These are phyloP conservation scores for Lasioglossum baleicum DNA, from an alignment of 1,140 invertebrate species.

Conservation along the genomic window DNA sequence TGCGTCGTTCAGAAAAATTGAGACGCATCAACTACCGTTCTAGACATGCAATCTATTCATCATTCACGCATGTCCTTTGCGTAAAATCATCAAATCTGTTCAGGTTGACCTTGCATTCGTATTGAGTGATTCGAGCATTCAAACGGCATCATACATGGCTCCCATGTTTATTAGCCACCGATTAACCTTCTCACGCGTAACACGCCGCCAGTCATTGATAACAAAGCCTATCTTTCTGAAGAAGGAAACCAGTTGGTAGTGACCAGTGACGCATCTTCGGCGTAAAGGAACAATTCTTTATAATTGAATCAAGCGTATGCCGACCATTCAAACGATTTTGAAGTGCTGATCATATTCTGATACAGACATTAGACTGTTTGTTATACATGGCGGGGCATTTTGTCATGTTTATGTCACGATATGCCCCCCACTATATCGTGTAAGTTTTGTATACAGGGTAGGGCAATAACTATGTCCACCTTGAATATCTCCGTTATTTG, in stretches of 20 bases:
- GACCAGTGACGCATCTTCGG: constrained; percentile 1
- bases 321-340: background rate
- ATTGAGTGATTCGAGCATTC: constrained; percentile 23
- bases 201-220: constrained; percentile 2
- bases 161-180: constrained; percentile 20
- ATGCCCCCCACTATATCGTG: too few relatives aligned
- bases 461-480: too few relatives aligned
- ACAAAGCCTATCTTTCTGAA: background rate
- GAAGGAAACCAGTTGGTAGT: background rate
- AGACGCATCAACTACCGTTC: background rate
- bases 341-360: background rate
- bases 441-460: too few relatives aligned
- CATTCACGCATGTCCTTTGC: background rate
- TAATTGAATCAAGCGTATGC: background rate
- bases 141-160: constrained; percentile 22
- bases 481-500: too few relatives aligned
- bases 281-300: background rate
- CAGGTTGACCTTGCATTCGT: constrained; percentile 36
- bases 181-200: constrained; percentile 34
- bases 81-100: constrained; percentile 10
- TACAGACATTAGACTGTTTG: background rate
- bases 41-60: background rate
- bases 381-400: too few relatives aligned
- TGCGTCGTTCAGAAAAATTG: background rate
- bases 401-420: too few relatives aligned